A percentile compares a stretch with the other conserved stretches of the same genome.
Conservation (phyloP, 1,140 invertebrate genomes). For the Thrips palmi region DNA sequence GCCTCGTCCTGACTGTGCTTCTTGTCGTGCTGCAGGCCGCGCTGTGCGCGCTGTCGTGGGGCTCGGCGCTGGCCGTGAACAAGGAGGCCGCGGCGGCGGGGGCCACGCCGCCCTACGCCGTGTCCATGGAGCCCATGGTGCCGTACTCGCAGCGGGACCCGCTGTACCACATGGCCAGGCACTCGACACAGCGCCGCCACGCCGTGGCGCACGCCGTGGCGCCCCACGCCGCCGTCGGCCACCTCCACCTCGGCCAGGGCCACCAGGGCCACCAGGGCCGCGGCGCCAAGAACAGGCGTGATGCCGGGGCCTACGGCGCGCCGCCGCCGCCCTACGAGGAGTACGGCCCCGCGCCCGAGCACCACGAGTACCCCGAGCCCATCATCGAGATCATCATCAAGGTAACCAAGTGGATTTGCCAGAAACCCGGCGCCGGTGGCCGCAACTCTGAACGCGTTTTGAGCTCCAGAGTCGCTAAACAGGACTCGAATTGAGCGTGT, state of each 20-base stretch:
- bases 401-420: too few relatives aligned
- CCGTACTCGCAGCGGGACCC: constrained; percentile 62
- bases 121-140: constrained; percentile 59
- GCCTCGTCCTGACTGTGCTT: too few relatives aligned
- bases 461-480: too few relatives aligned
- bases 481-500: too few relatives aligned
- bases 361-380: constrained; percentile 61
- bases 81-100: background rate
- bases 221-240: constrained; percentile 17
- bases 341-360: constrained; percentile 6
- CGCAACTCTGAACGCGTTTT: too few relatives aligned
- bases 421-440: too few relatives aligned
- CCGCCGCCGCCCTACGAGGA: constrained; percentile 1
- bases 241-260: background rate
- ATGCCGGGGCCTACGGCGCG: too few relatives aligned
- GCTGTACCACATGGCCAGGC: constrained; percentile 37
- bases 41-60: too few relatives aligned
- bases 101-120: constrained; percentile 42
- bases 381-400: constrained; percentile 84
- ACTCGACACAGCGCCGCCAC: constrained; percentile 7
- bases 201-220: constrained; percentile 17
- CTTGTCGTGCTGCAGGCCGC: too few relatives aligned
- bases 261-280: constrained; percentile 2
- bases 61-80: too few relatives aligned
- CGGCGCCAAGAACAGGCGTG: constrained; percentile 2